phyloP scores from a whole-genome alignment of 2,888 invertebrate species.

The Cryptocheilus praepositus region DNA sequence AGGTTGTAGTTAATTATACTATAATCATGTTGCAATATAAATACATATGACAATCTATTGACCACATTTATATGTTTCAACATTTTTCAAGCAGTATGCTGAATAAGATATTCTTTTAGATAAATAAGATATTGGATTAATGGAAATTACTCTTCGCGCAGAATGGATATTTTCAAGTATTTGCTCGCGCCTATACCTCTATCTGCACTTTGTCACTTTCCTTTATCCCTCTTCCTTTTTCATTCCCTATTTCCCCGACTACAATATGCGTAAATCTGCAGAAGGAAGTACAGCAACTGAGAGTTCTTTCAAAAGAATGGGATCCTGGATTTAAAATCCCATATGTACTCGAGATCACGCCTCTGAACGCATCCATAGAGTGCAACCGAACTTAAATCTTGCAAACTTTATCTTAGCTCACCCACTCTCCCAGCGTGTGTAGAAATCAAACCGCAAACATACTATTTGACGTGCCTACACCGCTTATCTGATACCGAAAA shows the following conservation, averaged over 20 bases:
- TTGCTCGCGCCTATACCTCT: neutral
- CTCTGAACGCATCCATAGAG: conserved; percentile 36
- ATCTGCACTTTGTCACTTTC: conserved; percentile 12
- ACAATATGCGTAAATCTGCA: conserved; percentile 7
- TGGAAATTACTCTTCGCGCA: neutral
- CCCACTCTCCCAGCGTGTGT: too few species aligned
- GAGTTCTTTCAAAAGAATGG: conserved; percentile 40
- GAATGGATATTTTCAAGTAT: neutral
- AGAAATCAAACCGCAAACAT: neutral
- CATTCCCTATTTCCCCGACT: neutral
- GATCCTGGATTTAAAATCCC: conserved; percentile 53
- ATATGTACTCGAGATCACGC: conserved; percentile 56
- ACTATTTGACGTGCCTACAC: too few species aligned
- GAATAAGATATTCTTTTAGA: too few species aligned
- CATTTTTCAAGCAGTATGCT: too few species aligned
- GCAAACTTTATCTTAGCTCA: too few species aligned
- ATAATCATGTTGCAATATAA: too few species aligned
- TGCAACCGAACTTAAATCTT: too few species aligned
- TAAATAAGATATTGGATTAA: too few species aligned
- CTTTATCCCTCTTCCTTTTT: neutral
- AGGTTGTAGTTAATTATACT: too few species aligned
- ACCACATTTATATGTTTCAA: too few species aligned
- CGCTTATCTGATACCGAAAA: too few species aligned
- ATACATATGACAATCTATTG: too few species aligned
- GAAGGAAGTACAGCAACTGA: conserved; percentile 19